Base-by-base conservation (phyloP, 2,797 vertebrate genomes). In the Schizothorax lantsangensis region DNA sequence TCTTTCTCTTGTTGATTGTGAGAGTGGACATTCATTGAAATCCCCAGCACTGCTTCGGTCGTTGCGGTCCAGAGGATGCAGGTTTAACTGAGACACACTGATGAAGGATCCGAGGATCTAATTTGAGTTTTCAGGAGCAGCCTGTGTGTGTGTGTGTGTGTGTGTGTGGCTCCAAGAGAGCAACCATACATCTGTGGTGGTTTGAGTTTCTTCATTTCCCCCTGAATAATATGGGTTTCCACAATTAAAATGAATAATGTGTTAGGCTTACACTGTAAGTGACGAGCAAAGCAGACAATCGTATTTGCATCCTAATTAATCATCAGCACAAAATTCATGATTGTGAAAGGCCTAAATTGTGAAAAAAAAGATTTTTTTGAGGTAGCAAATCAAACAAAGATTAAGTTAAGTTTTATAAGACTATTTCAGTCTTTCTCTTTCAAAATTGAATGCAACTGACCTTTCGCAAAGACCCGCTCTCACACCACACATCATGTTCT, bases 1-100 rank as follows among this genome's bases (percentile, higher is more conserved):
- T 64, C 30, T 74, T 83, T 73, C 6, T 64, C 15, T 73, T 43
- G 36, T 83, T 83, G 14, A 47, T 68, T 66, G 19, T 68, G 62
- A 66, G 40, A 43, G 43, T 11, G 7, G 26, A 33, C 1, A 2
- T 74, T 38, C 7, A 43, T 43, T 62, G 77, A 62, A 62, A 62
- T 79, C 36, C 36, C 23, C 77, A 45, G 2, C 5, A 2, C 54
- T 6, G 23, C 2, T 59, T 62, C 15, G n/a, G 77, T 38, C 23
- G 52, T 54, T 26, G 30, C 49, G 33, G 33, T 57, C 49, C 36
- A 40, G 40, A 59, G 4, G 8, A 5, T 9, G 54, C 52, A 59
- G 36, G 77, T 62, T 79, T 79, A 59, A 59, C 54, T 38, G 54
- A 7, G 19, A 77, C 3, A 36, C 52, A 78, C 36, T 38, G 33